Base-by-base conservation (phyloP, 2,113 vertebrate genomes). In the Pao palembangensis region DNA sequence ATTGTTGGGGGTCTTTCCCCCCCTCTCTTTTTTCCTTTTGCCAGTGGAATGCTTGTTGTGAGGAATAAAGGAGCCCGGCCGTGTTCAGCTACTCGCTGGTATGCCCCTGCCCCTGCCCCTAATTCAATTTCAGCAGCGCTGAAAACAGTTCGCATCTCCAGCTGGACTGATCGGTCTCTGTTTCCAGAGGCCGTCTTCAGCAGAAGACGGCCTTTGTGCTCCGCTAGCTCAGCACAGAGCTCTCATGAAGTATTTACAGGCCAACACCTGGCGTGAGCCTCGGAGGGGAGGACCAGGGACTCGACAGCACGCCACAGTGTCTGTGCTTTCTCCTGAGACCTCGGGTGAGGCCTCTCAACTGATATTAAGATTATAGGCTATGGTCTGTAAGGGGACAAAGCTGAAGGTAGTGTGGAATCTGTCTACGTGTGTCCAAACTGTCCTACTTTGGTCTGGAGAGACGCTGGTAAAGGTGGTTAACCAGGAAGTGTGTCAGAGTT, bases 101-200 rank as follows among this genome's bases (percentile, higher is more conserved):
- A 65, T 63, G 73, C 68, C 79, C n/a, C n/a, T n/a, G n/a, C n/a
- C n/a, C 80, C 81, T 66, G 73, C 54, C 72, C 76, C 77, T 84
- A 75, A 88, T 89, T 89, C 85, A 88, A 90, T 92, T 90, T 88
- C 86, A 89, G 87, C 75, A 58, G 51, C 12, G 65, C 79, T 78
- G 81, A 80, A 86, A 73, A 78, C 79, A 75, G 69, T 85, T 82
- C 70, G 69, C 51, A 48, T 85, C 75, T 69, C 79, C 46, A 47
- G 57, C 20, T 15, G 74, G 75, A 89, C 85, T 89, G 87, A 87
- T 64, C 65, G 76, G 65, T 77, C 81, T 89, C 86, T 88, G 83
- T 86, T 79, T 78, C 58, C 75, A 69, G 55, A n/a, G n/a, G n/a
- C n/a, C n/a, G n/a, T n/a, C n/a, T n/a, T n/a, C n/a, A n/a, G n/a